phyloP scores from a whole-genome alignment of 1,140 invertebrate genomes.

The Pectinophora gossypiella region DNA sequence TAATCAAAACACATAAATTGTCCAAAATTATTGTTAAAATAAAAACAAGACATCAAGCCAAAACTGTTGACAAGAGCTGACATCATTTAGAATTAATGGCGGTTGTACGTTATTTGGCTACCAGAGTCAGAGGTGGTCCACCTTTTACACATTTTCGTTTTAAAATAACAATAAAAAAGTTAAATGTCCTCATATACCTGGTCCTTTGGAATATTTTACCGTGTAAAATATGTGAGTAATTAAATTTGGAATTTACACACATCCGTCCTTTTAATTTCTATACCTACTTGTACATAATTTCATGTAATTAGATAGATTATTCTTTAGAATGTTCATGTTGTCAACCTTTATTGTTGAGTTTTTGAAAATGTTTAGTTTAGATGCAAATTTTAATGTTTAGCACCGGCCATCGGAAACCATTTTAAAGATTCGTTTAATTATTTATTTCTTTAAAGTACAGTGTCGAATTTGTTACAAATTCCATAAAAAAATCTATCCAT shows the following conservation, averaged over 20 bases:
- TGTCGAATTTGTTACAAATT: too few species aligned
- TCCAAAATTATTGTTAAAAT: constrained; percentile 36
- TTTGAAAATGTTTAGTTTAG: too few species aligned
- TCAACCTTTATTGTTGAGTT: too few species aligned
- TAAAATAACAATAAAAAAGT: constrained; percentile 37
- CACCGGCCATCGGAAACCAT: too few species aligned
- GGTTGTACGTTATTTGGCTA: constrained; percentile 53
- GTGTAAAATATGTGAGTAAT: constrained; percentile 59
- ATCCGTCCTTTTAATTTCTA: not conserved
- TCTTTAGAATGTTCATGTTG: too few species aligned
- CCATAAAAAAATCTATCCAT: too few species aligned
- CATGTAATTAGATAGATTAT: too few species aligned
- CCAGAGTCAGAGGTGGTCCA: constrained; percentile 59
- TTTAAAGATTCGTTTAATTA: too few species aligned
- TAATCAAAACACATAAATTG: constrained; percentile 48
- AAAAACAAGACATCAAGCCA: constrained; percentile 36
- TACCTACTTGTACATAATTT: too few species aligned
- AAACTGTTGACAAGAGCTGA: constrained; percentile 64
- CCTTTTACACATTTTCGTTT: constrained; percentile 35
- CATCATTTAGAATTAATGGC: constrained; percentile 60
- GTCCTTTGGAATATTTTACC: constrained; percentile 42
- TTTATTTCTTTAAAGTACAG: too few species aligned
- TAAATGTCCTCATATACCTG: constrained; percentile 29
- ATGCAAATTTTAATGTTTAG: too few species aligned
- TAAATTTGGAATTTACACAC: constrained; percentile 40